These are phyloP conservation scores for Argyra leucocephala DNA, from an alignment of 2,888 invertebrate genomes.

Conservation along the genomic window DNA sequence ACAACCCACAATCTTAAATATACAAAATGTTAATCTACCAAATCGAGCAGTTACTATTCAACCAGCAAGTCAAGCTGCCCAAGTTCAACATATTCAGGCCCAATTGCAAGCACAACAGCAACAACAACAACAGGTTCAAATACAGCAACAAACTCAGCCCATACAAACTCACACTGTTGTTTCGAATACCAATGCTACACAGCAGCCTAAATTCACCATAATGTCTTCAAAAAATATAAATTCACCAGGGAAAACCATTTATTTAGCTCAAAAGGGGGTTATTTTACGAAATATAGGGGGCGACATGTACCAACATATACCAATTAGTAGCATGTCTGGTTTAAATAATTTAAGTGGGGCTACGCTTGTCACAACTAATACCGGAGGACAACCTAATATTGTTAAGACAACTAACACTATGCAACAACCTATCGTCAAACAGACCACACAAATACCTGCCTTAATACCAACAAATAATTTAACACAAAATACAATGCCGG, in stretches of 20 bases:
- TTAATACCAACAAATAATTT: constrained; percentile 38
- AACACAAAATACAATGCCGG: constrained; percentile 25
- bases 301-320: constrained; percentile 43
- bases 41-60: constrained; percentile 42
- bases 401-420: constrained; percentile 37
- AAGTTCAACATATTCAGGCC: constrained; percentile 40
- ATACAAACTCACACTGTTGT: constrained; percentile 40
- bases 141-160: constrained; percentile 24
- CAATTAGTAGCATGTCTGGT: constrained; percentile 40
- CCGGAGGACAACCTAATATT: constrained; percentile 38
- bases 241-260: constrained; percentile 36
- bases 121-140: constrained; percentile 22
- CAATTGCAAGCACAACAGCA: constrained; percentile 38
- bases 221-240: constrained; percentile 36
- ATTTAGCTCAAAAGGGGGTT: constrained; percentile 41
- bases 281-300: constrained; percentile 42
- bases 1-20: constrained; percentile 35
- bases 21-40: constrained; percentile 42
- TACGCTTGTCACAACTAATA: constrained; percentile 34
- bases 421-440: constrained; percentile 28
- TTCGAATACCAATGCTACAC: constrained; percentile 40
- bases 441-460: constrained; percentile 37
- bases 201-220: constrained; percentile 42
- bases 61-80: constrained; percentile 42
- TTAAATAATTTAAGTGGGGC: constrained; percentile 32